Conservation (phyloP, 1,140 invertebrate genomes). For the Ceratitis capitata region DNA sequence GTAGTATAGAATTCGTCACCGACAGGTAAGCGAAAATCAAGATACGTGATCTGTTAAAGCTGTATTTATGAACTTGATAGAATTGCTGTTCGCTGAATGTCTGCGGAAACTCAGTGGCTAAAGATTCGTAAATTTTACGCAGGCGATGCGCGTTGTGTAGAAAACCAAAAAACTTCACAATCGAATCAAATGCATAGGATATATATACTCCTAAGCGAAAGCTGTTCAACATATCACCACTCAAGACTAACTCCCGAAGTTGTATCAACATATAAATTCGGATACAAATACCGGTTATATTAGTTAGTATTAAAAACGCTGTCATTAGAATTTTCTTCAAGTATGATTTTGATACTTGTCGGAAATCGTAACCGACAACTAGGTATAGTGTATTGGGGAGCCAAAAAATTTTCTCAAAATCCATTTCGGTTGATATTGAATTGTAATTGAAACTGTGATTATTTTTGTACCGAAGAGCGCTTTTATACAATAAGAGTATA, state of each 20-base stretch:
- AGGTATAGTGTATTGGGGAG: not conserved
- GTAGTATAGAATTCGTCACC: not conserved
- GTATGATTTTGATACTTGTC: not conserved
- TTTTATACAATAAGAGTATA: too few species aligned
- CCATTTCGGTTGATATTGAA: not conserved
- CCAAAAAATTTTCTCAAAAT: slow-evolving; percentile 12
- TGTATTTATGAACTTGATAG: not conserved
- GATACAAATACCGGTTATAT: not conserved
- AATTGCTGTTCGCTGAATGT: not conserved
- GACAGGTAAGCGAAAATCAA: not conserved
- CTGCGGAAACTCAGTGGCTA: not conserved
- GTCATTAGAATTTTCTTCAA: not conserved
- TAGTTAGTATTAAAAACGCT: not conserved
- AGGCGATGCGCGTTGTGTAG: not conserved
- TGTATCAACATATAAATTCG: not conserved
- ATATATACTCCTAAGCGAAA: not conserved
- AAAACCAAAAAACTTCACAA: slow-evolving; percentile 7
- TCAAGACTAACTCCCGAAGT: not conserved
- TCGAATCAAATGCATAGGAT: not conserved
- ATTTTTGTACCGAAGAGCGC: too few species aligned
- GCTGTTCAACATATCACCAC: not conserved
- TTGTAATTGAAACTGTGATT: not conserved
- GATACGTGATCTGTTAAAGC: not conserved
- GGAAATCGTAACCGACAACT: not conserved
- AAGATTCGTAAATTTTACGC: not conserved